Evolutionary conservation across 2,797 vertebrate genomes (phyloP).

Genomic region (Parauchenoglanis ngamensis): DNA sequence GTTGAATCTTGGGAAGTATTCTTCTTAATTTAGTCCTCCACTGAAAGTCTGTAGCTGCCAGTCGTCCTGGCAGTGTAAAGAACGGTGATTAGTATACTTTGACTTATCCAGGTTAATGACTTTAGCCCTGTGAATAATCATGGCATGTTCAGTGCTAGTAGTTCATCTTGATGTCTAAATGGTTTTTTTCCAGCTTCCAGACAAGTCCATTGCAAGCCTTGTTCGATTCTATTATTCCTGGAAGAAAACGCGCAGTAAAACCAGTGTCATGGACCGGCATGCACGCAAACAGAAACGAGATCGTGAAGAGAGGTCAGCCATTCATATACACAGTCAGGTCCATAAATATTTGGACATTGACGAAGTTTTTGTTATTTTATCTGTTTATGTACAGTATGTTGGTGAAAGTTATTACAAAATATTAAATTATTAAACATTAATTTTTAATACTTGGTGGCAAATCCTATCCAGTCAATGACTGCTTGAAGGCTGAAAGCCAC

Average conservation of each 20-base stretch:
- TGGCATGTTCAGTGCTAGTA: neutral
- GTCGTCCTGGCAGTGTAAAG: neutral
- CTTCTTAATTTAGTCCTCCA: neutral
- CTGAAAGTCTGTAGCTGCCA: neutral
- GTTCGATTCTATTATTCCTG: slow-evolving; percentile 97
- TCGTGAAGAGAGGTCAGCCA: slow-evolving; percentile 86
- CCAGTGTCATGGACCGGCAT: slow-evolving; percentile 94
- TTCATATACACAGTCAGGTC: neutral
- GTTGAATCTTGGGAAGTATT: neutral
- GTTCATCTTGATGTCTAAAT: neutral
- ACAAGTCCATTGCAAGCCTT: slow-evolving; percentile 93
- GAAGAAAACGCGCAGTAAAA: slow-evolving; percentile 97
- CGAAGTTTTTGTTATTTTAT: neutral
- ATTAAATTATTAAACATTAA: too few relatives aligned
- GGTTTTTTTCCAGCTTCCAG: slow-evolving; percentile 79
- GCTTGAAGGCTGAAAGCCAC: neutral
- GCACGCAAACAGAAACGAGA: slow-evolving; percentile 91
- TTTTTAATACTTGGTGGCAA: neutral
- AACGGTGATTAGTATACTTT: neutral
- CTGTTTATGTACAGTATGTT: neutral
- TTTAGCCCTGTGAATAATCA: neutral
- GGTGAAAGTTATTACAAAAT: neutral
- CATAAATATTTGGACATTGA: neutral
- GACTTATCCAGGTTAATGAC: neutral
- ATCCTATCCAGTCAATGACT: neutral